Evolutionary conservation across 2,113 vertebrate genomes (phyloP).

Genomic region (Pantherophis guttatus): DNA sequence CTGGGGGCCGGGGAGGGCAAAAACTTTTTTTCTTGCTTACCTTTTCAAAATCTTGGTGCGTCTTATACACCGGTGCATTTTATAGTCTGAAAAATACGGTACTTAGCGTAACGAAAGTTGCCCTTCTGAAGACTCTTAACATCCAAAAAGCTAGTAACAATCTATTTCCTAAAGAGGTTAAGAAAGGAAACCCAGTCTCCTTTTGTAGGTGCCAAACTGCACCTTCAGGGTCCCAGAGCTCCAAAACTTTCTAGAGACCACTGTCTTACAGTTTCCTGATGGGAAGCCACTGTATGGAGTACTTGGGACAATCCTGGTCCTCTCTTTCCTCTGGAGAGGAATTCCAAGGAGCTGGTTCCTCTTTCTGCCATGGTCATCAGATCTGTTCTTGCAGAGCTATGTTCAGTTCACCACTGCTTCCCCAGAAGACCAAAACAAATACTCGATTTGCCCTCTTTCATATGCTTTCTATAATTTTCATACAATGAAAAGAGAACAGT

Average conservation of each 20-base stretch:
- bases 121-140: neutral
- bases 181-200: neutral
- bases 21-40: no score
- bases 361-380: neutral
- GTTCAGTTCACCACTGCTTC: neutral
- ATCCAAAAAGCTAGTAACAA: neutral
- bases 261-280: neutral
- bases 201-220: neutral
- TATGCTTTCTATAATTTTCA: neutral
- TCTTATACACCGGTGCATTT: no score
- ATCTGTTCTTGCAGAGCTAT: neutral
- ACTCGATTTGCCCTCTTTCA: neutral
- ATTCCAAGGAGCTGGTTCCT: neutral
- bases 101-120: neutral
- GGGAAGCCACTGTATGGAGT: neutral
- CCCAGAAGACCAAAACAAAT: neutral
- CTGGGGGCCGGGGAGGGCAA: no score
- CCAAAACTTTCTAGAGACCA: neutral
- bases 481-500: neutral
- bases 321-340: neutral
- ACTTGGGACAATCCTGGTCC: neutral
- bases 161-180: neutral
- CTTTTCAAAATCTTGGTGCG: no score
- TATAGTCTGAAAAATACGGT: no score
- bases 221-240: neutral